Base-by-base conservation (phyloP, 2,888 invertebrate genomes). In the Lycophotia porphyrea region DNA sequence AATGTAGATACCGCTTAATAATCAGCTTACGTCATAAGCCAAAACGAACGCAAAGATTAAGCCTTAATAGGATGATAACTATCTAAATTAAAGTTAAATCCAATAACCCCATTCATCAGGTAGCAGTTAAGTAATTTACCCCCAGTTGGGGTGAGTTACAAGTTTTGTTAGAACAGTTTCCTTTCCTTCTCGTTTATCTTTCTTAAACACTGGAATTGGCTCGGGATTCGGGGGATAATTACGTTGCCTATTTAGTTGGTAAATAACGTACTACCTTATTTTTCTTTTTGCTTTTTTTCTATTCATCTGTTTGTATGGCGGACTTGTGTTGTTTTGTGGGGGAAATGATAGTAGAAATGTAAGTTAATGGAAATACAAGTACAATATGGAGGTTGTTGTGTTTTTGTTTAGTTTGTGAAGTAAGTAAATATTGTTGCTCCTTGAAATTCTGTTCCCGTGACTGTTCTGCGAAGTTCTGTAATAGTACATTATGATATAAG, bases 141-240 rank as follows among this genome's bases (percentile, higher is more conserved):
- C 78, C 55, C 78, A 76, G 79, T 82, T 88, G 86, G 88, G 90
- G 88, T 88, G 90, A 93, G 92, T 93, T 93, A 93, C 93, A 93
- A 94, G 93, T 93, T 94, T 91, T 90, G 92, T 91, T 91, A 90
- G 91, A 94, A 93, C 93, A 93, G 93, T 93, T 94, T 93, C 92
- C 93, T 93, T 94, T 93, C 89, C 89, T 92, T 90, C 92, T 93
- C 96, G 94, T 96, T 96, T 96, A 96, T 96, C 96, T 96, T 95
- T 95, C 95, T 96, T 96, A 95, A 95, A 95, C 95, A 96, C 93
- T 94, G 94, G 94, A 95, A 94, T 95, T 94, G 94, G 94, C 93
- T 88, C 89, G 94, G 94, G 94, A 94, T 94, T 92, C 92, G 84
- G 91, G 90, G 93, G 94, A 94, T 96, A 96, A 95, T 96, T 96